Base-by-base conservation (phyloP, 2,113 vertebrate species). In the Crocuta crocuta region DNA sequence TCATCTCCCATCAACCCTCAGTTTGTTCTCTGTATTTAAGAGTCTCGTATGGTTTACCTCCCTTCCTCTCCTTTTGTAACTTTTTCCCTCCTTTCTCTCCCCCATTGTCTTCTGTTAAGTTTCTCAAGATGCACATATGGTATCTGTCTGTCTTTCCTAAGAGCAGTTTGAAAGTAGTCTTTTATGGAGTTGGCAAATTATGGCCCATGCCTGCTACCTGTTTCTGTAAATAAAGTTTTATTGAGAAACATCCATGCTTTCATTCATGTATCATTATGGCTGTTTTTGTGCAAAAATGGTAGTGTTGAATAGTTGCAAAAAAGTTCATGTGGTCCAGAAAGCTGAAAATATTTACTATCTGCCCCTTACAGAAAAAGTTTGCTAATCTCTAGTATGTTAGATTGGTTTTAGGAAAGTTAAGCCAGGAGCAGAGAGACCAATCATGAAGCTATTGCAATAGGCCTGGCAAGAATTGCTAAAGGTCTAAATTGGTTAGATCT, bases 401-500 rank as follows among this genome's bases (percentile, higher is more conserved):
- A 68, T 66, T 91, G 65, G 74, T 82, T 93, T 81, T 80, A 94
- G 66, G 10, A 11, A 58, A 21, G 4, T 94, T 91, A 80, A 35
- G 28, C 0, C 78, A 94, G 43, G 43, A 87, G 8, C 39, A 88
- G 70, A 90, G 83, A 76, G 45, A 88, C 48, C 48, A 95, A 33
- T 85, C 48, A 45, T 92, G 82, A 84, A 33, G 5, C 66, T 79
- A 2, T 91, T 94, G 33, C 10, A 82, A 0, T 82, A 90, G 13
- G 48, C 17, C 28, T 66, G 73, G 4, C 50, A 92, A 78, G 16
- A 83, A 10, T 85, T 85, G 53, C 35, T 82, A 50, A 86, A 82
- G 58, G 15, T 7, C 94, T 96, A 94, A 70, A 76, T 90, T 74
- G 58, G 21, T 91, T 96, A 78, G 19, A 79, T 94, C 89, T 96